Base-by-base conservation (phyloP, 2,888 invertebrate species). In the Muschampia plurimacula region DNA sequence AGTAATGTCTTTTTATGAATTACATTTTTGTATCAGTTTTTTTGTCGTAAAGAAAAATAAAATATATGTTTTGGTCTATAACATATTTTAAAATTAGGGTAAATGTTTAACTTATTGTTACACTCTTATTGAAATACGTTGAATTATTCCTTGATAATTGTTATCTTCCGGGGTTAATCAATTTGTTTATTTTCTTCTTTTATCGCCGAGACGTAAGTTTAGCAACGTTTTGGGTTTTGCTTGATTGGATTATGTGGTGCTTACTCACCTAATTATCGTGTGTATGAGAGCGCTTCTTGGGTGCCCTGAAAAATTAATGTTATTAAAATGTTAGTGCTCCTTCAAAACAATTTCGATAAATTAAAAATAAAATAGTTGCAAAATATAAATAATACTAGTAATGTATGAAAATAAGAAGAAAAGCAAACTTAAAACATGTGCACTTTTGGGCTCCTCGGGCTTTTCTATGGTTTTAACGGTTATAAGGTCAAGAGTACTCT, bases 171-270 rank as follows among this genome's bases (percentile, higher is more conserved):
- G 8, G 15, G n/a, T 52, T 55, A 2, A 55, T 9, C 55, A 22
- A 9, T 55, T 55, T 55, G 55, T 15, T 55, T 44, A 10, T 44
- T 55, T 55, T 55, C 55, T 55, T 22, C 55, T 9, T 22, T 55
- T 55, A 55, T 22, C 55, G 55, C 9, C 22, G 55, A 55, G 9
- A 22, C 55, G 9, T 22, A 55, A 55, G 22, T 55, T 55, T 55
- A 55, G 55, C 55, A 15, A 55, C 9, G 3, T 55, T 55, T 55
- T 55, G 55, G 55, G 55, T 55, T 55, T 55, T 55, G 55, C 55
- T 55, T 55, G 41, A 41, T 41, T 41, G 55, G 22, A 22, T 22
- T 22, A 9, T 55, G 55, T 22, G 9, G 22, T n/a, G 7, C n/a
- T 55, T 55, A 55, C 22, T 55, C 22, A 55, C 55, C 55, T 55